phyloP scores from a whole-genome alignment of 2,113 vertebrate genomes.

The Grantiella picta region DNA sequence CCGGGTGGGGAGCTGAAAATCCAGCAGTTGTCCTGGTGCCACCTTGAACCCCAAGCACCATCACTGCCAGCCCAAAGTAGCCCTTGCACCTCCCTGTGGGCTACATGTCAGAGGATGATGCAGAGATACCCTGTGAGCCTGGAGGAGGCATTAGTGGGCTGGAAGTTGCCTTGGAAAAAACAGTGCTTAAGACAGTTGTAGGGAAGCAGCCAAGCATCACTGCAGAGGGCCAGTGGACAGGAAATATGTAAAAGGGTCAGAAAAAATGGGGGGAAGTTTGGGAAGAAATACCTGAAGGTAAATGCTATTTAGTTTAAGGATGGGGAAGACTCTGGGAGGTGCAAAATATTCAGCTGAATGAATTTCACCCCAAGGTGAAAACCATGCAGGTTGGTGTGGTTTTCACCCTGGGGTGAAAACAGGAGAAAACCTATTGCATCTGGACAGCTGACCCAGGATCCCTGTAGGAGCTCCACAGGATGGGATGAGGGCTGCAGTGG shows the following conservation, averaged over 20 bases:
- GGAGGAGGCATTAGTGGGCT: not conserved
- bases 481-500: not conserved
- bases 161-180: not conserved
- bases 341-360: not conserved
- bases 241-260: fast-evolving
- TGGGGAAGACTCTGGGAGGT: not conserved
- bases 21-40: not conserved
- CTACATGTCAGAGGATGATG: not conserved
- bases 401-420: not conserved
- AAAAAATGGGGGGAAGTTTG: not conserved
- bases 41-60: not conserved
- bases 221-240: not conserved
- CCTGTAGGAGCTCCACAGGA: not conserved
- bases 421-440: not conserved
- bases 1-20: fast-evolving
- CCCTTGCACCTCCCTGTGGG: too few relatives aligned
- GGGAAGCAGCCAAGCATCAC: not conserved
- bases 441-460: fast-evolving
- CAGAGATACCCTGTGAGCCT: not conserved
- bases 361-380: not conserved
- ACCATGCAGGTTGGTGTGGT: not conserved
- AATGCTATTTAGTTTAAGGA: not conserved
- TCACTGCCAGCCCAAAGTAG: fast-evolving
- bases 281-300: not conserved
- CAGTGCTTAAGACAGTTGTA: not conserved